These are phyloP conservation scores for Buceros bicornis DNA, from an alignment of 2,797 vertebrate species.

Conservation along the genomic window DNA sequence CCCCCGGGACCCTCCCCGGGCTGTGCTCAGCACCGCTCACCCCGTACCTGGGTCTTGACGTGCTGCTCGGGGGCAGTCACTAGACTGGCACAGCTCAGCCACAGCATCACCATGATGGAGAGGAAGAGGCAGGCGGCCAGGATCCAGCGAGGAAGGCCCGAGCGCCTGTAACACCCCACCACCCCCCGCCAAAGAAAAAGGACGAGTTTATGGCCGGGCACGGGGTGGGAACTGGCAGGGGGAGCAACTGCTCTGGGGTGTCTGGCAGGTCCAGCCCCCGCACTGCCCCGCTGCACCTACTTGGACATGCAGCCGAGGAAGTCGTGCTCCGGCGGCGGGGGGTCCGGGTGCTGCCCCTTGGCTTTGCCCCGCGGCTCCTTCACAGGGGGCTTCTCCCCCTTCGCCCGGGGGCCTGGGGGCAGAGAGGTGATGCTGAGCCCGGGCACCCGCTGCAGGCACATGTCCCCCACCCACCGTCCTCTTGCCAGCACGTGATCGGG, in stretches of 20 bases:
- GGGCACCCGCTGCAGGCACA: rapidly evolving
- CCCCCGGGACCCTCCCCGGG: rapidly evolving
- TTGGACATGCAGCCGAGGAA: conserved; percentile 98
- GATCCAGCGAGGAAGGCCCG: conserved; percentile 95
- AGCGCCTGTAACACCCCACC: conserved; percentile 85
- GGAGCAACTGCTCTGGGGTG: rapidly evolving
- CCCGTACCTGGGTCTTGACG: conserved; percentile 89
- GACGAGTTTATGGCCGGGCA: conserved; percentile 9
- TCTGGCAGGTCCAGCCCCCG: rapidly evolving
- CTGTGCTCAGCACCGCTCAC: rapidly evolving
- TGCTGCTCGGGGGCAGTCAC: conserved; percentile 94
- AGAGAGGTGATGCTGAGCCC: neutral
- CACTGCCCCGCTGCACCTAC: conserved; percentile 70
- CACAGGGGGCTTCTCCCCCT: conserved; percentile 77
- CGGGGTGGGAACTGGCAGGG: neutral
- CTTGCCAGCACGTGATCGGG: rapidly evolving
- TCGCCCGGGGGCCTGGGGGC: conserved; percentile 56
- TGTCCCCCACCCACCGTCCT: neutral
- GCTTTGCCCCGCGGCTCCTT: conserved; percentile 82
- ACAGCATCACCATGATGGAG: conserved; percentile 96
- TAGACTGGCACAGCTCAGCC: conserved; percentile 96
- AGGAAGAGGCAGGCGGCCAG: conserved; percentile 94
- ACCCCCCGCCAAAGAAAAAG: conserved; percentile 27
- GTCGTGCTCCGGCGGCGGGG: conserved; percentile 87
- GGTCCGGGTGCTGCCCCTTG: conserved; percentile 76